Conservation (phyloP, 2,113 vertebrate species). For the Rhombomys opimus region DNA sequence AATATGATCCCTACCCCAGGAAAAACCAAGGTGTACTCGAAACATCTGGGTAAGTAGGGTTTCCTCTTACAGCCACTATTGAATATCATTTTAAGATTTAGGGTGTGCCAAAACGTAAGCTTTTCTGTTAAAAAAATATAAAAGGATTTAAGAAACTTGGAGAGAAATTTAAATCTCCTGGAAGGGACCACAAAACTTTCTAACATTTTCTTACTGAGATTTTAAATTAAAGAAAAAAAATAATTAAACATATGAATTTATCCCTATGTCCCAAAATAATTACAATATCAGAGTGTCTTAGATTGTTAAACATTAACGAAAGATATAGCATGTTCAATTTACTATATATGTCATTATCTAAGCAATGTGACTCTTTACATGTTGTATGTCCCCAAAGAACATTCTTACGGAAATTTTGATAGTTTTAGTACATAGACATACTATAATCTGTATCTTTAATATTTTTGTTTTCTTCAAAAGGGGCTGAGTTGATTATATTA, state of each 20-base stretch:
- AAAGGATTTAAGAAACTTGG: slow-evolving; percentile 6
- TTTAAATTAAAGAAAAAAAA: background rate
- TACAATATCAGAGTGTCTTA: background rate
- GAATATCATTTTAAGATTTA: background rate
- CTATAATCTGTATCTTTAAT: background rate
- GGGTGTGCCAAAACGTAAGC: background rate
- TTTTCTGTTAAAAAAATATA: slow-evolving; percentile 40
- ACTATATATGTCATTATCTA: background rate
- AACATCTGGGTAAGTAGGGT: slow-evolving; percentile 55
- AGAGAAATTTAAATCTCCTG: background rate
- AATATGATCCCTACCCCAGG: slow-evolving; percentile 42
- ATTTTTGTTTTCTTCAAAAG: background rate
- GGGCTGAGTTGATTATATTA: background rate
- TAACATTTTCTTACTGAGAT: slow-evolving; percentile 14
- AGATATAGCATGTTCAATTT: background rate
- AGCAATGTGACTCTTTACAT: background rate
- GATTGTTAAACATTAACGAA: slow-evolving; percentile 19
- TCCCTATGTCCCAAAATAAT: slow-evolving; percentile 4
- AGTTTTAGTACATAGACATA: background rate
- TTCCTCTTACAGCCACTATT: slow-evolving; percentile 4
- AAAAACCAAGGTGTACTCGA: background rate
- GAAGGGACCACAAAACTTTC: background rate
- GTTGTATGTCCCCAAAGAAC: background rate
- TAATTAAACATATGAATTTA: background rate
- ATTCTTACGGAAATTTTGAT: background rate